Base-by-base conservation (phyloP, 2,797 vertebrate species). In the Pipistrellus kuhlii region DNA sequence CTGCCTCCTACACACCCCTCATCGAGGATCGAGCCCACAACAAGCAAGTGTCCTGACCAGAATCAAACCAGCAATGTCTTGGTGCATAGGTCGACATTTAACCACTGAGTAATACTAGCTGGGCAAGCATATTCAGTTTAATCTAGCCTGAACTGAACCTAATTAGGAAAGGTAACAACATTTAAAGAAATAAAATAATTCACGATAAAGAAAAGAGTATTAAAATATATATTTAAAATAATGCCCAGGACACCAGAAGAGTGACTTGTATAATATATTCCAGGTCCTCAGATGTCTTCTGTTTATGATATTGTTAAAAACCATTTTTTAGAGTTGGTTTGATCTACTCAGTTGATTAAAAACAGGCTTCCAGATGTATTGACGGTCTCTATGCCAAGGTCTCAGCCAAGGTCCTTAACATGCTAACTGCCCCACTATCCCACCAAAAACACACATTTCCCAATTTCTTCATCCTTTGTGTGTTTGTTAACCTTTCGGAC, bases 161-260 rank as follows among this genome's bases (percentile, higher is more conserved):
- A 71, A 83, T 38, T 18, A 87, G 46, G 27, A 57, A 94, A 75
- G 25, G 27, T 41, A 94, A 78, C 9, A 86, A 69, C 86, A 92
- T 75, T 32, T 69, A 27, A 88, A 78, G 32, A 57, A 90, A 53
- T 78, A 44, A 92, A 89, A 69, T 66, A 85, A 85, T 3, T 89
- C 55, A 68, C 44, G 71, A 91, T 73, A 69, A 68, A 86, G 86
- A 71, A 53, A 75, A n/a, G 10, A 35, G n/a, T 71, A 80, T 17
- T 30, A 83, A 38, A 66, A n/a, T 66, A 27, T 13, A 23, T 69
- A 76, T 86, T 82, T 55, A 64, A 68, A 62, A 78, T 51, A 83
- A 83, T 53, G n/a, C 27, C 77, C 23, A 41, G 35, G 20, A 35
- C 23, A 72, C 11, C 20, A 95, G 64, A 96, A 96, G 95, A 32